Percentiles rank a stretch among this genome's conserved stretches.
Evolutionary conservation across 2,113 vertebrate genomes (phyloP).

Genomic region (Ascaphus truei): DNA sequence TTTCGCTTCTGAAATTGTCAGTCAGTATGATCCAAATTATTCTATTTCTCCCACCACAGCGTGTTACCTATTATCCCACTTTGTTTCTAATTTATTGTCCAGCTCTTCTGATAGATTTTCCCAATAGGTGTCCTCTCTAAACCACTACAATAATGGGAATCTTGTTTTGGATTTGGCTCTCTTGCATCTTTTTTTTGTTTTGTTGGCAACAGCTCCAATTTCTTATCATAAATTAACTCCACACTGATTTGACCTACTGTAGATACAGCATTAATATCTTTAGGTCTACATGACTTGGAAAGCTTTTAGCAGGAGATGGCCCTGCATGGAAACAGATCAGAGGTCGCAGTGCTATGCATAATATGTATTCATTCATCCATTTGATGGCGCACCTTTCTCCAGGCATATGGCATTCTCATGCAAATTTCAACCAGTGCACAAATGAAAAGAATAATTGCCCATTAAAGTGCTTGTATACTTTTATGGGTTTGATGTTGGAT

Average conservation of each 20-base stretch:
- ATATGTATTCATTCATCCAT: conserved; percentile 35
- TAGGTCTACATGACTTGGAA: conserved; percentile 13
- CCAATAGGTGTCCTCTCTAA: conserved; percentile 36
- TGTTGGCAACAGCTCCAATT: background rate
- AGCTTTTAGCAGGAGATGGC: background rate
- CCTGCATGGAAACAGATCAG: background rate
- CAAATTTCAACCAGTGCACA: conserved; percentile 60
- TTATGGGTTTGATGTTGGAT: conserved; percentile 68
- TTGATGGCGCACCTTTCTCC: conserved; percentile 56
- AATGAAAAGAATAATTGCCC: conserved; percentile 74
- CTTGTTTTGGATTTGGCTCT: background rate
- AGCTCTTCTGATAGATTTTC: conserved; percentile 28
- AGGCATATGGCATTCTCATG: conserved; percentile 62
- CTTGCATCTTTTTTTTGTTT: conserved; percentile 9
- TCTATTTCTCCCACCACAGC: conserved; percentile 37
- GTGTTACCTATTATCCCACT: conserved; percentile 25
- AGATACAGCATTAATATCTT: background rate
- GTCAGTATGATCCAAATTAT: conserved; percentile 30
- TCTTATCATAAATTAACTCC: conserved; percentile 39
- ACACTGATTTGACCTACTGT: conserved; percentile 15
- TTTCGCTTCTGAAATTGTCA: conserved; percentile 19
- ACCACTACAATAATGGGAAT: conserved; percentile 28
- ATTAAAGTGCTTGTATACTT: conserved; percentile 74
- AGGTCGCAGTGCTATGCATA: conserved; percentile 26
- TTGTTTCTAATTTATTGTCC: conserved; percentile 50